Percentiles rank a stretch among this genome's conserved stretches.
These are phyloP conservation scores for Calliphora vomitoria DNA, from an alignment of 2,888 invertebrate genomes.

Conservation along the genomic window DNA sequence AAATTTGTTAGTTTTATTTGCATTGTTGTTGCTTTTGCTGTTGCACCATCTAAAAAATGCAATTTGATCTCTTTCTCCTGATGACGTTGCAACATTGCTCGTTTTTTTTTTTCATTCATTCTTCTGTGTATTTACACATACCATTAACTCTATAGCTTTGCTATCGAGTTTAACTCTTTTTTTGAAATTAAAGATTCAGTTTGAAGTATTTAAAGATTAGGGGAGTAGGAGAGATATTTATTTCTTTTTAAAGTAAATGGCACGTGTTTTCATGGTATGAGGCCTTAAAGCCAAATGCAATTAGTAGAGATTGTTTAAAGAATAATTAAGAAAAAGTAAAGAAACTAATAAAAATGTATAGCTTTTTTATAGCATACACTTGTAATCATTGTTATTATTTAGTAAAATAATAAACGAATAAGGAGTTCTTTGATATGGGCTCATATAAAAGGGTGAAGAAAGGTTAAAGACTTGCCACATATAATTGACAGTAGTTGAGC, in stretches of 20 bases:
- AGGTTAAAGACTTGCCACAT: background rate
- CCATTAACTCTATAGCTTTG: background rate
- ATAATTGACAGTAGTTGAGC: background rate
- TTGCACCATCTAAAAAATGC: conserved; percentile 29
- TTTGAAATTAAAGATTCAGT: conserved; percentile 53
- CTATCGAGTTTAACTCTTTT: conserved; percentile 35
- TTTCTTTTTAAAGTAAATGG: conserved; percentile 19
- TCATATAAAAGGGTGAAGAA: background rate
- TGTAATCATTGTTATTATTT: conserved; percentile 55
- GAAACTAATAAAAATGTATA: background rate
- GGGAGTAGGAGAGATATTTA: background rate
- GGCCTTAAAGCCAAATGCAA: conserved; percentile 49
- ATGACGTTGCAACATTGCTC: conserved; percentile 45
- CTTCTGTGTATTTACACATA: background rate
- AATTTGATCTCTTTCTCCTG: conserved; percentile 59
- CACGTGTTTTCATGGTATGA: conserved; percentile 53
- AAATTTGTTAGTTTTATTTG: conserved; percentile 56
- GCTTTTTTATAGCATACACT: background rate
- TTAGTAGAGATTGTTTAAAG: conserved; percentile 52
- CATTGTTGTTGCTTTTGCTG: background rate
- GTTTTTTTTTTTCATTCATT: too few species aligned
- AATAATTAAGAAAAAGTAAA: conserved; percentile 29
- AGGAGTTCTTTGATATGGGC: background rate
- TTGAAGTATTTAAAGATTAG: background rate
- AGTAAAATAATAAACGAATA: conserved; percentile 53